Evolutionary conservation across 2,888 invertebrate species (phyloP).

Genomic region (Diabrotica balteata): DNA sequence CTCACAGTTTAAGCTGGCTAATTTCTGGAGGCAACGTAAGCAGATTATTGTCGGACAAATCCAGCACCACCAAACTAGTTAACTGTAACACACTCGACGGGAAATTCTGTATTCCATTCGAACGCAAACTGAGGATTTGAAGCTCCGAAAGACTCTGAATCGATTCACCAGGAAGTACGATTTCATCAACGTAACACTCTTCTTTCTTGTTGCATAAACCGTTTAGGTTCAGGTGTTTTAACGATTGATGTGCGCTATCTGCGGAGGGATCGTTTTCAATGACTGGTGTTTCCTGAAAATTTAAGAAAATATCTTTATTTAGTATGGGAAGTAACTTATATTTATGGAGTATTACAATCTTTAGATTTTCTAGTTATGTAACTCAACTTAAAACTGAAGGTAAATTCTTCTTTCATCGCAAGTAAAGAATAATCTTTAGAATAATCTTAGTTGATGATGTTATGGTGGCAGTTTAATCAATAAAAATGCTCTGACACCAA

Average conservation of each 20-base stretch:
- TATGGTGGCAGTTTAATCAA: too few relatives aligned
- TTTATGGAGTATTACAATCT: neutral
- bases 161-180: conserved; percentile 56
- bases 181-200: conserved; percentile 55
- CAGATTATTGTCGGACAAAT: conserved; percentile 74
- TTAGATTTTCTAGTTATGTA: too few relatives aligned
- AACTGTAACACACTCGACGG: conserved; percentile 69
- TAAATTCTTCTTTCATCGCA: too few relatives aligned
- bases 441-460: too few relatives aligned
- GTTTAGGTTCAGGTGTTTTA: conserved; percentile 57
- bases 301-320: conserved; percentile 11
- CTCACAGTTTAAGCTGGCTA: conserved; percentile 65
- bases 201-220: conserved; percentile 53
- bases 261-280: conserved; percentile 24
- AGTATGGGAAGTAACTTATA: neutral
- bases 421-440: too few relatives aligned
- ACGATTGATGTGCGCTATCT: conserved; percentile 29
- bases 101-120: conserved; percentile 67
- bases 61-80: conserved; percentile 68
- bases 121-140: conserved; percentile 58
- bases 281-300: conserved; percentile 29
- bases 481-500: too few relatives aligned
- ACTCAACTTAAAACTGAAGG: too few relatives aligned
- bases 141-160: conserved; percentile 55
- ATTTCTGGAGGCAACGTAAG: conserved; percentile 71